Evolutionary conservation across 2,888 invertebrate species (phyloP), one percentile per base, ranked within the genome.

Genomic region (Aspidiotus rigidus): DNA sequence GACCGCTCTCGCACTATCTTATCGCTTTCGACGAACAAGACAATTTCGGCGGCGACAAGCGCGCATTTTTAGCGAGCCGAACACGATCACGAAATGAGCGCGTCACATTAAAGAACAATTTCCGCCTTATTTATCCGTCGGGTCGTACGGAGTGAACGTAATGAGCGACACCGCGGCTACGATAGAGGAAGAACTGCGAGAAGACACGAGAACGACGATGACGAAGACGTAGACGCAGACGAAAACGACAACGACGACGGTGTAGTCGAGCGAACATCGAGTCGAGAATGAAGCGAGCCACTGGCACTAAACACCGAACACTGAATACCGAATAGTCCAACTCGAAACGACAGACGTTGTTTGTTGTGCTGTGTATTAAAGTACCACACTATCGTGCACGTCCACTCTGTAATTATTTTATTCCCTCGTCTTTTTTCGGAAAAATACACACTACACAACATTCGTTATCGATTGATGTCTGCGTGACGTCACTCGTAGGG

Each of bases 381-480:
- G 57, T 57, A 56, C 57, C 57, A 66, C 66, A 59, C 57, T 59
- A 56, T 55, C 42, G 66, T 57, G 66, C 44, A 57, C 60, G 67
- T 67, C 67, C 67, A 67, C 67, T 67, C 67, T 60, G 67, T 67
- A 67, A 67, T 67, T 67, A 67, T 67, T 67, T 67, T 67, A 67
- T 67, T 59, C 67, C 60, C 67, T 67, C 60, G 59, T 67, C 67
- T 67, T 67, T 64, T 67, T 59, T 57, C 62, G 28, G 60, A 70
- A 63, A 67, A 70, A 62, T 55, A 71, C 55, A 70, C 28, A 62
- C 15, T 60, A 56, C 55, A 54, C 60, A 62, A 69, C 62, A 70
- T 70, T 70, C 62, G 69, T 63, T 71, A 72, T 70, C 72, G 73
- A 72, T 70, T 72, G 71, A 69, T 67, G 71, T 64, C 69, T 56